Percentiles rank a stretch among this genome's conserved stretches.
These are phyloP conservation scores for Noctua fimbriata DNA, from an alignment of 2,888 invertebrate genomes.

Conservation along the genomic window DNA sequence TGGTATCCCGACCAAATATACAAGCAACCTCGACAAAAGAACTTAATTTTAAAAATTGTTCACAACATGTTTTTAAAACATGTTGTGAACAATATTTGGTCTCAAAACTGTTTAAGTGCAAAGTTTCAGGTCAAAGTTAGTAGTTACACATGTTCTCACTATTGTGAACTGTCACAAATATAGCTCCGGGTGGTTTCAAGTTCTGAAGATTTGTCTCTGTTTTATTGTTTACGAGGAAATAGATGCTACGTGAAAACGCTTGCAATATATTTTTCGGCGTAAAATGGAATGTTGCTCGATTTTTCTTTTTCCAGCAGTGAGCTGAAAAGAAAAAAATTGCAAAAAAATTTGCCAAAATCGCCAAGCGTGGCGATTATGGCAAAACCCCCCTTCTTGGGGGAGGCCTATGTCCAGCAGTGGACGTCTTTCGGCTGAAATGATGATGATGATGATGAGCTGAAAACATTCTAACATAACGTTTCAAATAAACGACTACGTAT, in stretches of 20 bases:
- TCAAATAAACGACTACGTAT: no score
- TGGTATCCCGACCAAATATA: neutral
- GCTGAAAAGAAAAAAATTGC: no score
- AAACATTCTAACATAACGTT: no score
- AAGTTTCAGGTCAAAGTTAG: slow-evolving; percentile 37
- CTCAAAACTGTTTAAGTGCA: slow-evolving; percentile 12
- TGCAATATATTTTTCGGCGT: no score
- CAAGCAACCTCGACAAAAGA: neutral
- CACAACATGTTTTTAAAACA: no score
- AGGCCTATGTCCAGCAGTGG: no score
- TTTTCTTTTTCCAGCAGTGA: no score
- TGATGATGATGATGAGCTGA: no score
- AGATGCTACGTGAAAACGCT: neutral
- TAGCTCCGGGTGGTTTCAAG: neutral
- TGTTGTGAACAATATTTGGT: slow-evolving; percentile 25
- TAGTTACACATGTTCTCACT: slow-evolving; percentile 27
- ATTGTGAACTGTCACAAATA: slow-evolving; percentile 7
- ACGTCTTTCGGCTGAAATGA: no score
- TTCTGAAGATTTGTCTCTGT: neutral
- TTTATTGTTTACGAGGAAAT: slow-evolving; percentile 12
- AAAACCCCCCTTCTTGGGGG: no score
- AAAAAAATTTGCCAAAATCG: no score
- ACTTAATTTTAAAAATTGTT: neutral
- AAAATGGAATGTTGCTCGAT: neutral
- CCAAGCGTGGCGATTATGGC: no score